Evolutionary conservation across 1,140 invertebrate genomes (phyloP).

Genomic region (Procambarus clarkii): DNA sequence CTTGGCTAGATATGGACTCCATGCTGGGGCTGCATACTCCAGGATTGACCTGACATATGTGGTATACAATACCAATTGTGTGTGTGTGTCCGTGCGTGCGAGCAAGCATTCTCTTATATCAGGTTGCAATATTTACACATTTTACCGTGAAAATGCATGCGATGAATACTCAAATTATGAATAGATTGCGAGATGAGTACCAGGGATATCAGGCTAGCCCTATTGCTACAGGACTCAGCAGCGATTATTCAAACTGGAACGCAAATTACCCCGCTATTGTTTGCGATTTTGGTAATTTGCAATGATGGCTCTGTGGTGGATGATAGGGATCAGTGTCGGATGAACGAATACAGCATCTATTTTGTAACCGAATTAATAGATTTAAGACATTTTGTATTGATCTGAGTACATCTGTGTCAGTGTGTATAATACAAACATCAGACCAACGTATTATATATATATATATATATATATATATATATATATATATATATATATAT

Average conservation of each 20-base stretch:
- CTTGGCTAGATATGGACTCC: too few species aligned
- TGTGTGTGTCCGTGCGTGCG: too few species aligned
- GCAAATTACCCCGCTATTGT: neutral
- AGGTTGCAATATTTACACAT: neutral
- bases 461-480: neutral
- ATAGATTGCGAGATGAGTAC: neutral
- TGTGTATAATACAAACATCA: neutral
- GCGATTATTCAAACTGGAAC: neutral
- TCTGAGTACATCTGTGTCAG: neutral
- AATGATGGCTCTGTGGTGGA: neutral
- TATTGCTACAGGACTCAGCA: neutral
- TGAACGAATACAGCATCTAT: too few species aligned
- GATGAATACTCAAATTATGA: neutral
- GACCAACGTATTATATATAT: too few species aligned
- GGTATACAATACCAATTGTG: too few species aligned
- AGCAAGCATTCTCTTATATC: too few species aligned
- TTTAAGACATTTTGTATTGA: too few species aligned
- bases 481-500: neutral
- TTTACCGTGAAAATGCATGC: neutral
- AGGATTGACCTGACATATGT: too few species aligned
- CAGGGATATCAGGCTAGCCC: neutral
- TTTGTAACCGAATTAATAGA: too few species aligned
- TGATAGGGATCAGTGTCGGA: neutral
- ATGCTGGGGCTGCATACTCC: too few species aligned
- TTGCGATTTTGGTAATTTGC: neutral